phyloP scores from a whole-genome alignment of 2,797 vertebrate species.

The Liparis tanakae region DNA sequence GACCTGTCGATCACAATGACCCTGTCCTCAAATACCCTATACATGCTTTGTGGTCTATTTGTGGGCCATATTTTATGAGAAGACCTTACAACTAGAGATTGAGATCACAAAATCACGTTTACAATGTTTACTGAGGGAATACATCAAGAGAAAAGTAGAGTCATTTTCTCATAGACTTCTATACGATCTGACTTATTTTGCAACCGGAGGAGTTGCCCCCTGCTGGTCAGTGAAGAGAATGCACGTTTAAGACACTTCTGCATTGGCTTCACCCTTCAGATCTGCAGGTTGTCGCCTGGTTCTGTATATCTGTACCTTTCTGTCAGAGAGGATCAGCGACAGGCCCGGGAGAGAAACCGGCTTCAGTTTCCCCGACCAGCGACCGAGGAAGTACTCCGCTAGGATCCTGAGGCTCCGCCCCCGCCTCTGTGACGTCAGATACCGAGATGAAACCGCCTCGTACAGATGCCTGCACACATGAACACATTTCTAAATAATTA shows the following conservation, averaged over 20 bases:
- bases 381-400: constrained; percentile 85
- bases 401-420: constrained; percentile 74
- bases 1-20: no score
- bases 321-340: constrained; percentile 81
- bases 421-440: constrained; percentile 73
- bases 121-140: no score
- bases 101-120: not conserved
- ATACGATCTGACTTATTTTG: not conserved
- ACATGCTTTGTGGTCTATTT: not conserved
- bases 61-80: not conserved
- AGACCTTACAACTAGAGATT: not conserved
- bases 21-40: not conserved
- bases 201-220: not conserved
- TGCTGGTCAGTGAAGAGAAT: not conserved
- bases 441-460: constrained; percentile 73
- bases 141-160: not conserved
- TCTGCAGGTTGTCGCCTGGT: not conserved
- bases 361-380: constrained; percentile 85
- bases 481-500: not conserved
- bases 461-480: constrained; percentile 78
- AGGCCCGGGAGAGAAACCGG: constrained; percentile 75
- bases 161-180: not conserved
- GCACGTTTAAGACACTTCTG: not conserved
- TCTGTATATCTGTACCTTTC: constrained; percentile 79
- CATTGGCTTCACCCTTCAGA: not conserved